Evolutionary conservation across 2,113 vertebrate species (phyloP).

Genomic region (Brachyistius frenatus): DNA sequence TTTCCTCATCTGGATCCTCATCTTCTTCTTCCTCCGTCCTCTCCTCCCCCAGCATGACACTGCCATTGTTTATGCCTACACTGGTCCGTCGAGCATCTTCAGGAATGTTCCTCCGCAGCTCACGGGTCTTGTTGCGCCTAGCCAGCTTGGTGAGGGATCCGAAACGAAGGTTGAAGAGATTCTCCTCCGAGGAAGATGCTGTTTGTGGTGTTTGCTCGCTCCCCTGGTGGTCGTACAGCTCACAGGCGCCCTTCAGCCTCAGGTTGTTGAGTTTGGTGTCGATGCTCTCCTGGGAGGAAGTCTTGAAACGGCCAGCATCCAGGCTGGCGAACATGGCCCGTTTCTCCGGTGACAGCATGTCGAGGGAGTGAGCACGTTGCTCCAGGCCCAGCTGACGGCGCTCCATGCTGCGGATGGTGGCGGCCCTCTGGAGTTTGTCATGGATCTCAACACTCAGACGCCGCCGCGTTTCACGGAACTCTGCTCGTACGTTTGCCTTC

Average conservation of each 20-base stretch:
- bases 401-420: constrained; percentile 98
- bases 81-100: constrained; percentile 91
- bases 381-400: constrained; percentile 94
- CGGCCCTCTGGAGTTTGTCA: constrained; percentile 95
- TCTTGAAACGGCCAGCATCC: constrained; percentile 92
- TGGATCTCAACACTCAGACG: constrained; percentile 97
- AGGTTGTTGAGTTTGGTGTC: constrained; percentile 96
- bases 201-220: constrained; percentile 77
- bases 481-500: constrained; percentile 96
- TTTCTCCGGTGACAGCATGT: constrained; percentile 97
- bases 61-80: constrained; percentile 87
- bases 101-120: constrained; percentile 89
- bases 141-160: constrained; percentile 90
- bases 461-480: constrained; percentile 94
- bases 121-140: constrained; percentile 92
- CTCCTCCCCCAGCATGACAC: constrained; percentile 76
- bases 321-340: constrained; percentile 93
- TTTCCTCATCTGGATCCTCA: constrained; percentile 84
- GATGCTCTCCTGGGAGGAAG: constrained; percentile 97
- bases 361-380: constrained; percentile 95
- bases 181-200: constrained; percentile 90
- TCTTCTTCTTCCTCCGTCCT: constrained; percentile 80
- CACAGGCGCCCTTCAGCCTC: constrained; percentile 86
- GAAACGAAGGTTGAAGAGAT: constrained; percentile 93
- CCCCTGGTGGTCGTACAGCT: constrained; percentile 86